Evolutionary conservation across 2,797 vertebrate genomes (phyloP).

Genomic region (Selene dorsalis): DNA sequence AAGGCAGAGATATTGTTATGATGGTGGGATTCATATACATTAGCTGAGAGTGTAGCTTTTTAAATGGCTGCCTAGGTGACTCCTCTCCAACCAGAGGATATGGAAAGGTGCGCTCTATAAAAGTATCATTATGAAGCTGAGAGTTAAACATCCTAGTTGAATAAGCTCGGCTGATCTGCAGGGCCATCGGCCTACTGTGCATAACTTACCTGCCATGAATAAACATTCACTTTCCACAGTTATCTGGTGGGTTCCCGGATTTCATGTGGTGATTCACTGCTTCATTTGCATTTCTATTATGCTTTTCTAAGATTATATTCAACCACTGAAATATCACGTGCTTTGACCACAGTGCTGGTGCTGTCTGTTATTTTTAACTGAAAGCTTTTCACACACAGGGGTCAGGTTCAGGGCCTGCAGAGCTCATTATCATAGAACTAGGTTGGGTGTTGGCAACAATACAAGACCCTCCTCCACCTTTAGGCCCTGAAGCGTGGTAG

Average conservation of each 20-base stretch:
- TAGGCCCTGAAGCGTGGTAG: constrained; percentile 64
- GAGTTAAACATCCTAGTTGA: constrained; percentile 59
- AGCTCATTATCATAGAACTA: constrained; percentile 73
- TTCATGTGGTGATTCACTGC: constrained; percentile 56
- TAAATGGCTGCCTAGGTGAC: constrained; percentile 45
- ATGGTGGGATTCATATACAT: constrained; percentile 35
- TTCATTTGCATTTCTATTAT: constrained; percentile 60
- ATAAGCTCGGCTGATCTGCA: constrained; percentile 48
- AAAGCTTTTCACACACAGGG: constrained; percentile 49
- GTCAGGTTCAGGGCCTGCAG: constrained; percentile 61
- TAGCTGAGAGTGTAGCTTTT: constrained; percentile 36
- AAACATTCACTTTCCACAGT: constrained; percentile 57
- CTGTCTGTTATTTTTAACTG: constrained; percentile 70
- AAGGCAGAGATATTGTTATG: constrained; percentile 24
- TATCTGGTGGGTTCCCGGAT: constrained; percentile 55
- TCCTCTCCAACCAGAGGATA: constrained; percentile 50
- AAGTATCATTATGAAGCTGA: constrained; percentile 51
- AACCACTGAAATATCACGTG: constrained; percentile 39
- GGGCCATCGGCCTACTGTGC: constrained; percentile 31
- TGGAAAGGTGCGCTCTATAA: constrained; percentile 53
- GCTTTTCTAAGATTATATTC: constrained; percentile 48
- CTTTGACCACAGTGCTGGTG: constrained; percentile 40
- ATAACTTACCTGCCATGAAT: constrained; percentile 72
- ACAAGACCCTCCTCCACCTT: constrained; percentile 61
- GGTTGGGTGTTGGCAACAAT: constrained; percentile 69